A percentile compares a stretch with the other conserved stretches of the same genome.
phyloP scores from a whole-genome alignment of 2,113 vertebrate genomes.

The Mustela lutreola region DNA sequence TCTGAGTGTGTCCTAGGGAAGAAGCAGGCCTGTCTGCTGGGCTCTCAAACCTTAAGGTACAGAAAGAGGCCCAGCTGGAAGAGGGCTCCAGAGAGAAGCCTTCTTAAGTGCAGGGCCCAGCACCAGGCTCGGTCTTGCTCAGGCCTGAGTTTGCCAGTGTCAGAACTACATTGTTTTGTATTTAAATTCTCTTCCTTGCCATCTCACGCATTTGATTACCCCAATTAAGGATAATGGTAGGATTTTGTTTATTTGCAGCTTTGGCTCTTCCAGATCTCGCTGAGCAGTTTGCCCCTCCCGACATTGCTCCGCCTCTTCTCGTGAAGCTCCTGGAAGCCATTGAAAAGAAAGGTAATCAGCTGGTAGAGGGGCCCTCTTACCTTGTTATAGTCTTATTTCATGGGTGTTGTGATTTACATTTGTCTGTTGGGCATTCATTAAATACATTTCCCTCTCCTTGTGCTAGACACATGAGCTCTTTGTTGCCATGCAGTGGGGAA shows the following conservation, averaged over 20 bases:
- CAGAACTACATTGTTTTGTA: conserved; percentile 22
- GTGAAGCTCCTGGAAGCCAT: conserved; percentile 94
- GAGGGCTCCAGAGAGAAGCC: neutral
- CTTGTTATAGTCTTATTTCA: neutral
- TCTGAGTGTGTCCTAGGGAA: neutral
- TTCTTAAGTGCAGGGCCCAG: neutral
- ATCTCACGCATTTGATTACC: neutral
- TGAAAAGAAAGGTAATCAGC: conserved; percentile 94
- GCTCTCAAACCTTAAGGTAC: neutral
- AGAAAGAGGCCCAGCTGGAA: neutral
- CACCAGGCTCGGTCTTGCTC: fast-evolving
- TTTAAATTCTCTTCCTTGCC: conserved; percentile 63
- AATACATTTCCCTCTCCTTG: neutral
- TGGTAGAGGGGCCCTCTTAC: neutral
- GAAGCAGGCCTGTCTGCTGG: neutral
- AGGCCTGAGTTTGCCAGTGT: neutral
- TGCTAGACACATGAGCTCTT: neutral
- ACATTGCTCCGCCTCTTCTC: conserved; percentile 92
- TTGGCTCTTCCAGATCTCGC: conserved; percentile 92
- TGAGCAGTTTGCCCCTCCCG: conserved; percentile 95
- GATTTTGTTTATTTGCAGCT: conserved; percentile 85
- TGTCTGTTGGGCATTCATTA: neutral
- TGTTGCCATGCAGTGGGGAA: neutral
- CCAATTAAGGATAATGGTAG: neutral
- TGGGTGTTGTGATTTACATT: neutral